Evolutionary conservation across 1,140 invertebrate genomes (phyloP).

Genomic region (Drosophila tsacasi): DNA sequence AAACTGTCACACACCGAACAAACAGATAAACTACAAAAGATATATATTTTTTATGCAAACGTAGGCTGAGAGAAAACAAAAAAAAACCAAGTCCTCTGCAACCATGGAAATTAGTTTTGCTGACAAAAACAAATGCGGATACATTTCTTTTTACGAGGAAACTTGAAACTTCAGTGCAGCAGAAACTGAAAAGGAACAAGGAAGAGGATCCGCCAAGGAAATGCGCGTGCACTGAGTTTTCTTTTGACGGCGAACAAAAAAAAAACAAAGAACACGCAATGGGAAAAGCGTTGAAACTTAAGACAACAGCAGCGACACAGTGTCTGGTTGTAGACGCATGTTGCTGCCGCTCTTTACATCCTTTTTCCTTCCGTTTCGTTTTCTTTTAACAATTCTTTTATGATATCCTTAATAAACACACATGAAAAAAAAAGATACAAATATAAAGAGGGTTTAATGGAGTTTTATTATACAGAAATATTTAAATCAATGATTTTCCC

Average conservation of each 20-base stretch:
- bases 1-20: conserved; percentile 39
- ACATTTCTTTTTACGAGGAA: conserved; percentile 48
- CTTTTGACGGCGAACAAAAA: neutral
- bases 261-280: conserved; percentile 15
- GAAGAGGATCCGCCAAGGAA: conserved; percentile 15
- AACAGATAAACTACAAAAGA: conserved; percentile 41
- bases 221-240: conserved; percentile 49
- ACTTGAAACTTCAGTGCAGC: conserved; percentile 50
- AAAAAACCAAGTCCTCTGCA: conserved; percentile 22
- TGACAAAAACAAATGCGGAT: conserved; percentile 38
- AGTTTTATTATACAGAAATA: neutral
- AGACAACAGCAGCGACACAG: conserved; percentile 43
- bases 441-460: neutral
- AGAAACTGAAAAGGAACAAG: conserved; percentile 18
- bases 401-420: conserved; percentile 56
- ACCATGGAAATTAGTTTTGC: conserved; percentile 71
- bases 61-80: conserved; percentile 34
- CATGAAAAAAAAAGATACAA: neutral
- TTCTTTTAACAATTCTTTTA: conserved; percentile 60
- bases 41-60: conserved; percentile 63
- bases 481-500: neutral
- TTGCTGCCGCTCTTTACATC: conserved; percentile 17
- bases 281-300: conserved; percentile 36
- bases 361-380: conserved; percentile 31
- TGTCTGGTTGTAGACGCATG: conserved; percentile 58